Evolutionary conservation across 2,888 invertebrate genomes (phyloP).

Genomic region (Amblyjoppa proteus): DNA sequence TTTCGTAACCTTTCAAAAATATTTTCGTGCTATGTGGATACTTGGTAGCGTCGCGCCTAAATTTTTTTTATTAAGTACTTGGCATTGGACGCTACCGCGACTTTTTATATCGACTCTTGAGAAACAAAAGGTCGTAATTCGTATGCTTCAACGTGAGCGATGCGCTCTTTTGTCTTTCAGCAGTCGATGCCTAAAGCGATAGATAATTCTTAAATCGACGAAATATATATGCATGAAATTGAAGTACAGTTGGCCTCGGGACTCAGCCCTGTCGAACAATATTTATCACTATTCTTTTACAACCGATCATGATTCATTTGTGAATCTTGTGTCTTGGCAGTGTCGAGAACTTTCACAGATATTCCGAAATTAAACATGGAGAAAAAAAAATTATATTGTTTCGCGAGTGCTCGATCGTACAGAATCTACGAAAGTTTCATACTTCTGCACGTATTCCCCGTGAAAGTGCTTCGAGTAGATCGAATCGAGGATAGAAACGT

Average conservation of each 20-base stretch:
- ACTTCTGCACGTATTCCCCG: background rate
- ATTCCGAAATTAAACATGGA: conserved; percentile 33
- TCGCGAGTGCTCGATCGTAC: background rate
- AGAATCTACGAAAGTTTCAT: background rate
- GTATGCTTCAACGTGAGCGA: too few species aligned
- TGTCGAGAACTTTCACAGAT: conserved; percentile 61
- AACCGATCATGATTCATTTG: conserved; percentile 49
- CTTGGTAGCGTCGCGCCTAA: too few species aligned
- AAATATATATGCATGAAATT: conserved; percentile 49
- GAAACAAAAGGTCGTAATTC: too few species aligned
- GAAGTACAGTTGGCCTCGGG: conserved; percentile 60
- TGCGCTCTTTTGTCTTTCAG: too few species aligned
- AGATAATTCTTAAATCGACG: conserved; percentile 54
- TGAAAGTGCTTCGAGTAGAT: background rate
- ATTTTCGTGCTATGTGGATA: too few species aligned
- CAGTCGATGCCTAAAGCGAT: conserved; percentile 24
- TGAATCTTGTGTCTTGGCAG: conserved; percentile 61
- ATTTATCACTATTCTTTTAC: conserved; percentile 51
- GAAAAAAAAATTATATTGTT: background rate
- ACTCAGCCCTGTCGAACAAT: conserved; percentile 56
- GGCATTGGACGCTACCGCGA: too few species aligned
- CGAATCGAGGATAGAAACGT: conserved; percentile 5
- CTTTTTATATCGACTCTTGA: too few species aligned
- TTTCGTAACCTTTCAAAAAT: too few species aligned
- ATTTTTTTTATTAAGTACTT: too few species aligned